Evolutionary conservation across 2,113 vertebrate genomes (phyloP).

Genomic region (Camelus bactrianus): DNA sequence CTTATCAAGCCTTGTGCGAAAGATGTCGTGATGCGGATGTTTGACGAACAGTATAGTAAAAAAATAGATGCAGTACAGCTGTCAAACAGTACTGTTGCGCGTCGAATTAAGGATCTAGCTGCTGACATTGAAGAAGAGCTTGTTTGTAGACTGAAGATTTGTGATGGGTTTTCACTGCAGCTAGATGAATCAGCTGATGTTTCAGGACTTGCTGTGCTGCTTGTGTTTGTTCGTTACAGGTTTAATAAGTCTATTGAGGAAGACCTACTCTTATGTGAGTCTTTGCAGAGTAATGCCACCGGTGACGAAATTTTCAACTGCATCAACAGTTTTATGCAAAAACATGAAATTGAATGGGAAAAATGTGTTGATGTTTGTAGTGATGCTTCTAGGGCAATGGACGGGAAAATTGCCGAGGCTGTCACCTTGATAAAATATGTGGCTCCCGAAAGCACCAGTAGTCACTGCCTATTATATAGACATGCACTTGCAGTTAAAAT

Average conservation of each 20-base stretch:
- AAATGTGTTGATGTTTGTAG: conserved; percentile 83
- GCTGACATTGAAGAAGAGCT: conserved; percentile 79
- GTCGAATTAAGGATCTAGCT: conserved; percentile 80
- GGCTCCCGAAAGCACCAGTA: conserved; percentile 71
- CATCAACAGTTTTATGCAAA: conserved; percentile 81
- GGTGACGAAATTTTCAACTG: conserved; percentile 80
- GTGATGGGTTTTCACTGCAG: conserved; percentile 79
- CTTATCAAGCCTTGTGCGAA: conserved; percentile 83
- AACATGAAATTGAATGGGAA: conserved; percentile 80
- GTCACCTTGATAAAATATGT: conserved; percentile 79
- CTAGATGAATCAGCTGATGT: conserved; percentile 81
- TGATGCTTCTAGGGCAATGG: conserved; percentile 78
- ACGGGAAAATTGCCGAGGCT: conserved; percentile 78
- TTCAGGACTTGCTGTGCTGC: conserved; percentile 79
- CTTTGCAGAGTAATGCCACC: conserved; percentile 79
- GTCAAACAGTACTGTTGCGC: conserved; percentile 78
- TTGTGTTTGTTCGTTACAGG: conserved; percentile 79
- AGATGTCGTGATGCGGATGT: conserved; percentile 81
- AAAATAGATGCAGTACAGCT: conserved; percentile 76
- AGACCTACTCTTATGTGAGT: conserved; percentile 78
- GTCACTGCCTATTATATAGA: conserved; percentile 79
- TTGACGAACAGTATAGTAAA: conserved; percentile 82
- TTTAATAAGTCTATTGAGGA: conserved; percentile 80
- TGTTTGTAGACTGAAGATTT: conserved; percentile 78
- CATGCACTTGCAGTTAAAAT: conserved; percentile 81